Evolutionary conservation across 2,113 vertebrate genomes (phyloP), one percentile per base, ranked within the genome.

Genomic region (Sinosuthora webbiana): DNA sequence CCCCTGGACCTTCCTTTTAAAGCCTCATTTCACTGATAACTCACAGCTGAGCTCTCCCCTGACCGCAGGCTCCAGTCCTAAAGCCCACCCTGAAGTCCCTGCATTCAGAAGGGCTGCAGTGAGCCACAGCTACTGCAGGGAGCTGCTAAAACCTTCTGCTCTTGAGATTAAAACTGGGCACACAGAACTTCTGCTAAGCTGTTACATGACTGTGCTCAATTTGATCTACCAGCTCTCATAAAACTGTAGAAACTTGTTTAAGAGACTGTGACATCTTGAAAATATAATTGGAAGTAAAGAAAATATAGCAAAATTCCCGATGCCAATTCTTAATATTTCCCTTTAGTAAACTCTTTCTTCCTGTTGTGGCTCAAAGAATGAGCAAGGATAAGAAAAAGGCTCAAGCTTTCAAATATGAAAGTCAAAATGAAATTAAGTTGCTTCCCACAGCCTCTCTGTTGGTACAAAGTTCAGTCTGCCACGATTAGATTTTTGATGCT

Each of bases 1-100:
- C 52, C 20, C 5, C 22, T 7, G 25, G 2, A n/a, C 2, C 4
- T 11, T 45, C 23, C 37, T 10, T 33, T 7, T 5, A 7, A n/a
- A 50, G 27, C 25, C 49, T 60, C 27, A 15, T 79, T 83, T 55
- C 12, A 16, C 0, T 24, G 41, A 3, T 30, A 74, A 27, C 16
- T 45, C 77, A 7, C 30, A n/a, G 33, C 45, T 14, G 35, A 86
- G 25, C 33, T 76, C 47, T 33, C 11, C 41, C 45, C 65, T 52
- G 37, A 64, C 11, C 13, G 24, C 9, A 4, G 30, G 30, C 67
- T 41, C 56, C 10, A 37, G 35, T 4, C n/a, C 45, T 35, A 3
- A 15, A 69, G 60, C 27, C 11, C 69, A 53, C 3, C 31, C 55
- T 49, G 10, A 10, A 30, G 16, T 28, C 33, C 11, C 27, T 31